Evolutionary conservation across 2,888 invertebrate genomes (phyloP).

Genomic region (Adelognathus sp.): DNA sequence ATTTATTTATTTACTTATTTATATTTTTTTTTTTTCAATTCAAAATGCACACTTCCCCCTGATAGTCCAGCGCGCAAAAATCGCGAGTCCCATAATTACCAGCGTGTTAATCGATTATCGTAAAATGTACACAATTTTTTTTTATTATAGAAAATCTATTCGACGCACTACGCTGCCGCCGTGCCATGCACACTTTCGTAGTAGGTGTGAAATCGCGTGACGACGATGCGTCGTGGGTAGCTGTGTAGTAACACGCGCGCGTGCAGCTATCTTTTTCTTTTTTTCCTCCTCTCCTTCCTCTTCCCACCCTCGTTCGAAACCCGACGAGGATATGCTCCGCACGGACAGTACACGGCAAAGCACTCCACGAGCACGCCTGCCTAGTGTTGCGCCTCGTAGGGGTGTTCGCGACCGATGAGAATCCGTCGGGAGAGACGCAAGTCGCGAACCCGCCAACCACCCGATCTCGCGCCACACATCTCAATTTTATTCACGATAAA

Average conservation of each 20-base stretch:
- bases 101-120: slow-evolving; percentile 4
- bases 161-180: neutral
- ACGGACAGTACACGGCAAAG: neutral
- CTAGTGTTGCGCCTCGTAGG: slow-evolving; percentile 20
- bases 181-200: no score
- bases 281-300: no score
- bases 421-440: slow-evolving; percentile 36
- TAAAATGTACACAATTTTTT: neutral
- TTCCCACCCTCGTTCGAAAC: neutral
- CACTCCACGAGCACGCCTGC: neutral
- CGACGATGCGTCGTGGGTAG: neutral
- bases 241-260: neutral
- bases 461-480: slow-evolving; percentile 13
- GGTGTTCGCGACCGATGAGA: neutral
- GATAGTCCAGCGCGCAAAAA: slow-evolving; percentile 19
- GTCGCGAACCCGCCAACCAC: slow-evolving; percentile 42
- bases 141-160: neutral
- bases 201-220: neutral
- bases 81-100: neutral
- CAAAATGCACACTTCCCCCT: slow-evolving; percentile 3
- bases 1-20: neutral
- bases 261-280: neutral
- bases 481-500: neutral
- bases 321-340: neutral
- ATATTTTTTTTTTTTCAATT: neutral